Evolutionary conservation across 2,113 vertebrate genomes (phyloP).

Genomic region (Sakesphorus luctuosus): DNA sequence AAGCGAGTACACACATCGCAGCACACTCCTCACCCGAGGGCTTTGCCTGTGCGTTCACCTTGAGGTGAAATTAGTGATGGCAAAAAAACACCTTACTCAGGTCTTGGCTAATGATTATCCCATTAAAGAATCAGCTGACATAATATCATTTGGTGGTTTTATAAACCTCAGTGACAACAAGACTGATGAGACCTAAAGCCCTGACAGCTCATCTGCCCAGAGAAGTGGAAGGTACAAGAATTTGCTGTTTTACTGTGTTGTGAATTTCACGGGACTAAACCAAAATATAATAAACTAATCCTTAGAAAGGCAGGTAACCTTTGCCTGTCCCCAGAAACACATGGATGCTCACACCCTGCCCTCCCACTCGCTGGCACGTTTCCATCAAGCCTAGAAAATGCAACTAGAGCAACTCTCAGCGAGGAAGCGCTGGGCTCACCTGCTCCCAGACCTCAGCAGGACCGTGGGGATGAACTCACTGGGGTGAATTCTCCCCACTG

Average conservation of each 20-base stretch:
- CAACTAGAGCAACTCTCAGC: background rate
- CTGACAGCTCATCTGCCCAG: background rate
- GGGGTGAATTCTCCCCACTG: background rate
- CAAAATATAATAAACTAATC: background rate
- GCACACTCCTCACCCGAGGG: accelerated
- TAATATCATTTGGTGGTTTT: slow-evolving; percentile 62
- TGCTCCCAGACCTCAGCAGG: accelerated
- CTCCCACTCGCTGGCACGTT: background rate
- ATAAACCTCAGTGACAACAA: slow-evolving; percentile 75
- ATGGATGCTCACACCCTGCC: accelerated
- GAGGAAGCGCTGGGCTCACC: accelerated
- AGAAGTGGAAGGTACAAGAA: background rate
- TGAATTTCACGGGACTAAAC: background rate
- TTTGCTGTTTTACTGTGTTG: background rate
- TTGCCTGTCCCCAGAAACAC: background rate
- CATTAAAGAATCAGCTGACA: slow-evolving; percentile 54
- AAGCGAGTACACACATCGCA: accelerated
- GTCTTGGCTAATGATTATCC: slow-evolving; percentile 53
- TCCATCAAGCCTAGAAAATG: background rate
- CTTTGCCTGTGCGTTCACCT: background rate
- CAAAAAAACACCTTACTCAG: slow-evolving; percentile 52
- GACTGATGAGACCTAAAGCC: slow-evolving; percentile 67
- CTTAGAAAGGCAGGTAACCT: background rate
- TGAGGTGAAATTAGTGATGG: slow-evolving; percentile 38
- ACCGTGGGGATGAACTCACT: accelerated